Conservation (phyloP, 2,797 vertebrate species). For the Malurus splendens region DNA sequence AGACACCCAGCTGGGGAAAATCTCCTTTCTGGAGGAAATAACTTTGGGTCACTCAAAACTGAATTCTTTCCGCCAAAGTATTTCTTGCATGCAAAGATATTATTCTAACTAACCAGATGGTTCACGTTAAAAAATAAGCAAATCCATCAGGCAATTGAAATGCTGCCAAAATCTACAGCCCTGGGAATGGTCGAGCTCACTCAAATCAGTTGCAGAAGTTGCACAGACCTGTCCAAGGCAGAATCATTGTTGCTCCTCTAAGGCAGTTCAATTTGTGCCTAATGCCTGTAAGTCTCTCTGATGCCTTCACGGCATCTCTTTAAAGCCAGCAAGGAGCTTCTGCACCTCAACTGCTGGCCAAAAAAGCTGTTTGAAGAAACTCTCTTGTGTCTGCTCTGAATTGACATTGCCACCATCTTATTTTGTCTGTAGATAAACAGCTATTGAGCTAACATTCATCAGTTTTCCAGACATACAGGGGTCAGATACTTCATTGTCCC, state of each 20-base stretch:
- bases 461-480: not conserved
- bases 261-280: not conserved
- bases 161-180: not conserved
- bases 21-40: conserved; percentile 13
- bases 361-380: not conserved
- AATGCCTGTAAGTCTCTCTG: not conserved
- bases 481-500: not conserved
- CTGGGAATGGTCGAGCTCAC: not conserved
- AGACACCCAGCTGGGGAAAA: not conserved
- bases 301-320: not conserved
- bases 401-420: not conserved
- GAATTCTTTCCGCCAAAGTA: conserved; percentile 8
- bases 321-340: not conserved
- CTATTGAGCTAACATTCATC: not conserved
- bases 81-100: not conserved
- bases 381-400: not conserved
- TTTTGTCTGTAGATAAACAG: not conserved
- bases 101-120: conserved; percentile 10
- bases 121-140: conserved; percentile 11
- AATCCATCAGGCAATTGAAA: not conserved
- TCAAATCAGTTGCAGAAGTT: not conserved
- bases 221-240: not conserved
- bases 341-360: not conserved
- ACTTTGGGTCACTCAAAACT: not conserved
- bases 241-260: not conserved